Evolutionary conservation across 2,797 vertebrate genomes (phyloP), one percentile per base, ranked within the genome.

Genomic region (Pagetopsis macropterus): DNA sequence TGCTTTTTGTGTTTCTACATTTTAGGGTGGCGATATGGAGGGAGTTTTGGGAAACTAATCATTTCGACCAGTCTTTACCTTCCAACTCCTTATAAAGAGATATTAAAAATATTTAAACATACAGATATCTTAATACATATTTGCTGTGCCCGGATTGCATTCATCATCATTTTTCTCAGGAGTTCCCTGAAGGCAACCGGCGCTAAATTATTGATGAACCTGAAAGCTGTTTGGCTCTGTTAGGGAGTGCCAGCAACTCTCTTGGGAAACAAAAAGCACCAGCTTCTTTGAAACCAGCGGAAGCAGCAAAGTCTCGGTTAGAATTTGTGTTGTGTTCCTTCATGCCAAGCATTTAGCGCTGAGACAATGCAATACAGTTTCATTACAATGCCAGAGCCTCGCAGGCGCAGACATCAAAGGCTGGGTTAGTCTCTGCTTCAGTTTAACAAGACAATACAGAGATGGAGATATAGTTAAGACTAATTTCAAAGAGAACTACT

Each of bases 161-260:
- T 88, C 72, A 82, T 90, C 77, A 70, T 70, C 70, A 75, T 89
- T 86, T 90, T 89, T 87, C 67, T 82, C 65, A 23, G 56, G 79
- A 69, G 78, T 80, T 89, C 84, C 82, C 88, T 76, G 59, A 72
- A 79, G 85, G 84, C 81, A 88, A 71, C 77, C 75, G 61, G 69
- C 16, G 9, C 60, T 85, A 75, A 86, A 93, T 91, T 86, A 94
- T 92, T 89, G 84, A 93, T 87, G 84, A 80, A 77, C 82, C 84
- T 90, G 84, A 89, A 78, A 90, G 85, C 84, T 74, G 85, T 74
- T 81, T 87, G 81, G 75, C 72, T 82, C 60, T 72, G 58, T 59
- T 57, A 83, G 70, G 74, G 80, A 87, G 65, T 65, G 48, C 49
- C 27, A 55, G 75, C 54, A 63, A 58, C 76, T 78, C 89, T 71